These are phyloP conservation scores for Cyaniris semiargus DNA, from an alignment of 2,888 invertebrate species.

Conservation along the genomic window DNA sequence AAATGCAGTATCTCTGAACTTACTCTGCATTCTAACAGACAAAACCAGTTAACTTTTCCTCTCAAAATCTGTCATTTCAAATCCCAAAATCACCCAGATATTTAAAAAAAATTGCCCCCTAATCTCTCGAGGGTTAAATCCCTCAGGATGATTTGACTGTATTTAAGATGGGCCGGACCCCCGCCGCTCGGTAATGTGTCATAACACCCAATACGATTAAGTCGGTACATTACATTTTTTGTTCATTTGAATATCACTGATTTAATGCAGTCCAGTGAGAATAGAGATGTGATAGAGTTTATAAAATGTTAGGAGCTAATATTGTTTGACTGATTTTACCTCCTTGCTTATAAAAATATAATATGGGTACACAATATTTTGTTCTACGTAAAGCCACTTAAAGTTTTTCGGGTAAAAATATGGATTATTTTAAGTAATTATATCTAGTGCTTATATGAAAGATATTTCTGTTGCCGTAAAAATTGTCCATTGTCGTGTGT, in stretches of 20 bases:
- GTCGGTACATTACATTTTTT: slow-evolving; percentile 41
- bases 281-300: neutral
- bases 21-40: too few relatives aligned
- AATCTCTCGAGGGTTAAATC: slow-evolving; percentile 44
- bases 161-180: slow-evolving; percentile 63
- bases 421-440: too few relatives aligned
- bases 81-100: slow-evolving; percentile 12
- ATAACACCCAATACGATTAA: slow-evolving; percentile 72
- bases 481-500: too few relatives aligned
- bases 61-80: slow-evolving; percentile 8
- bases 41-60: too few relatives aligned
- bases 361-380: too few relatives aligned
- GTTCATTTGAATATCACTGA: slow-evolving; percentile 26
- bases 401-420: too few relatives aligned
- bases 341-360: too few relatives aligned
- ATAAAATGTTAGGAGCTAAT: neutral
- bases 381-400: too few relatives aligned
- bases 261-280: slow-evolving; percentile 8
- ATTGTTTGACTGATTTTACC: neutral
- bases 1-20: too few relatives aligned
- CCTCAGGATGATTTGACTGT: slow-evolving; percentile 68
- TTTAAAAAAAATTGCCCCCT: slow-evolving; percentile 33
- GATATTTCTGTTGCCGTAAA: too few relatives aligned
- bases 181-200: slow-evolving; percentile 66
- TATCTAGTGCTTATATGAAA: too few relatives aligned